Base-by-base conservation (phyloP, 2,113 vertebrate genomes). In the Murina feae region DNA sequence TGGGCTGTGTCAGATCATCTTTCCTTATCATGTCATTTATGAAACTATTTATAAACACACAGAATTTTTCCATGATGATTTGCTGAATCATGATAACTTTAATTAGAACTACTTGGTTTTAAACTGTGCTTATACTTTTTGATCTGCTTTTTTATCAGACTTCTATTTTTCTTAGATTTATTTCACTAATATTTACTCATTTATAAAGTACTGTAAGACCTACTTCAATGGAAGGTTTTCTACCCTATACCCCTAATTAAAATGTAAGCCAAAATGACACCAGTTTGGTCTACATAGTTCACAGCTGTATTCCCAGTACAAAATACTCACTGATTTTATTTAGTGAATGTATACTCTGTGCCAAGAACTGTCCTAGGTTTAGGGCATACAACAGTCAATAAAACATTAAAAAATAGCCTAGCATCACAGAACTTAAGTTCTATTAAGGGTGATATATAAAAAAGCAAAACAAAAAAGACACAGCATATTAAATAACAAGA, bases 401-500 rank as follows among this genome's bases (percentile, higher is more conserved):
- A 79, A 71, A 53, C 65, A 80, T 23, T 47, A 32, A 71, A 20
- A 42, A 74, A 16, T 7, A 47, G 8, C 42, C 1, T 30, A 58
- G 28, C 10, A 39, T 89, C 5, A 2, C 18, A 32, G 30, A 32
- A 65, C 32, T n/a, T 65, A 44, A 18, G n/a, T 86, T 93, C 21
- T 51, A 9, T 1, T 51, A 5, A 1, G 4, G 2, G 12, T 71
- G 12, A 82, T 1, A 16, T 13, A 69, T n/a, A n/a, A n/a, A n/a
- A n/a, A 32, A 60, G 39, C 42, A 7, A 30, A 53, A 51, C 11
- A 2, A 63, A 51, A 4, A 76, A 55, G 2, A 35, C 18, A 60
- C 58, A 12, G 79, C 6, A 18, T 72, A 25, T 55, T 89, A 79
- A 65, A 65, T 47, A 72, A 79, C 47, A 7, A 78, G 14, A 94